Evolutionary conservation across 2,113 vertebrate genomes (phyloP).

Genomic region (human (Homo sapiens)): DNA sequence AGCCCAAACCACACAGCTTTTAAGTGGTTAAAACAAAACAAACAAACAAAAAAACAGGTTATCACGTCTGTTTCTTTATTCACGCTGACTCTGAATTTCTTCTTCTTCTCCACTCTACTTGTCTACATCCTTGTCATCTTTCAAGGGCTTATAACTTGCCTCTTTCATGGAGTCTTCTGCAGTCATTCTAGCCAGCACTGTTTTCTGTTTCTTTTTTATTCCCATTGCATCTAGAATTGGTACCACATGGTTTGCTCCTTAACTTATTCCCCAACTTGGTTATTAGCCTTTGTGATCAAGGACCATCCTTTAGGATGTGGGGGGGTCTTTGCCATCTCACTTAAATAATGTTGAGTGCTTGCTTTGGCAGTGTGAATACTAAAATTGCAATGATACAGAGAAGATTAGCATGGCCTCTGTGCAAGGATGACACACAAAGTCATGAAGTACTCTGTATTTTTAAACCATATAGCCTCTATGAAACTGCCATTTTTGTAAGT

Average conservation of each 20-base stretch:
- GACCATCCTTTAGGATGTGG: neutral
- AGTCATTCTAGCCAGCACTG: neutral
- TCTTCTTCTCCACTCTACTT: fast-evolving
- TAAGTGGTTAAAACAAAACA: no score
- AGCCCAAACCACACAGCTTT: neutral
- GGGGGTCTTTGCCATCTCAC: neutral
- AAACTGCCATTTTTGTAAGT: neutral
- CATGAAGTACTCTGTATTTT: no score
- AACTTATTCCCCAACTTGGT: neutral
- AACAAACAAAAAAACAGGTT: no score
- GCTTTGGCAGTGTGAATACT: no score
- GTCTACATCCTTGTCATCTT: neutral
- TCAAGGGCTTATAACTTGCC: neutral
- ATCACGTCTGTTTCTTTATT: neutral
- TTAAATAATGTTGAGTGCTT: neutral
- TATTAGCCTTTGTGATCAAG: neutral
- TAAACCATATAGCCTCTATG: neutral
- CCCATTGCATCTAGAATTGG: neutral
- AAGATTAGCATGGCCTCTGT: no score
- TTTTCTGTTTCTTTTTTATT: neutral
- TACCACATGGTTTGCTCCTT: no score
- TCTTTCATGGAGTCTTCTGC: neutral
- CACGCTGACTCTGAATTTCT: neutral
- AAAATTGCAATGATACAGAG: no score
- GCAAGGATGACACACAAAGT: no score